Evolutionary conservation across 2,888 invertebrate species (phyloP).

Genomic region (Amiota minor): DNA sequence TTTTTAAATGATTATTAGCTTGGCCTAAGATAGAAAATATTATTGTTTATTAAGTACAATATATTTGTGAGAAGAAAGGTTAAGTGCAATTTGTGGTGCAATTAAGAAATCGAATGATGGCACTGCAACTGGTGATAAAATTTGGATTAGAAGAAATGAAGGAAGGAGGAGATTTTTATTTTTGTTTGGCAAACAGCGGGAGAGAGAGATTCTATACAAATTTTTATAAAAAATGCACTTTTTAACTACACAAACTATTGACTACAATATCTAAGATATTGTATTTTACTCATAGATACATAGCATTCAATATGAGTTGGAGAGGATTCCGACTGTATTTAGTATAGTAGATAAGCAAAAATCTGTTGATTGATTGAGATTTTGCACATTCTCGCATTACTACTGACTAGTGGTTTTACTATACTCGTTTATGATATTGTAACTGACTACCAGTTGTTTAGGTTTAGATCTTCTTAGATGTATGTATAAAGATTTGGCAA

Average conservation of each 20-base stretch:
- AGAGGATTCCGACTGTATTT: not conserved
- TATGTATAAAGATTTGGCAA: conserved; percentile 9
- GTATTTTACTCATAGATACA: not conserved
- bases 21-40: not conserved
- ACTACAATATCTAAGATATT: not conserved
- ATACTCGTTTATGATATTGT: too few species aligned
- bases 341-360: conserved; percentile 2
- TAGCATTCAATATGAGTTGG: too few species aligned
- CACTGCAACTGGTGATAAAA: conserved; percentile 1
- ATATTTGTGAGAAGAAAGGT: conserved; percentile 12
- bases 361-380: not conserved
- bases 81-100: conserved; percentile 8
- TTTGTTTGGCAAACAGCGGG: not conserved
- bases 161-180: not conserved
- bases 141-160: not conserved
- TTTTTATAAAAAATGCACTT: not conserved
- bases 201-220: conserved; percentile 2
- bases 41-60: too few species aligned
- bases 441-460: conserved; percentile 22
- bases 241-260: not conserved
- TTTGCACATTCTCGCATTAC: conserved; percentile 23
- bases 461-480: not conserved
- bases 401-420: conserved; percentile 29
- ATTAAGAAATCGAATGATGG: not conserved
- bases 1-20: not conserved